phyloP scores from a whole-genome alignment of 2,888 invertebrate genomes.

The Rotaria magnacalcarata region DNA sequence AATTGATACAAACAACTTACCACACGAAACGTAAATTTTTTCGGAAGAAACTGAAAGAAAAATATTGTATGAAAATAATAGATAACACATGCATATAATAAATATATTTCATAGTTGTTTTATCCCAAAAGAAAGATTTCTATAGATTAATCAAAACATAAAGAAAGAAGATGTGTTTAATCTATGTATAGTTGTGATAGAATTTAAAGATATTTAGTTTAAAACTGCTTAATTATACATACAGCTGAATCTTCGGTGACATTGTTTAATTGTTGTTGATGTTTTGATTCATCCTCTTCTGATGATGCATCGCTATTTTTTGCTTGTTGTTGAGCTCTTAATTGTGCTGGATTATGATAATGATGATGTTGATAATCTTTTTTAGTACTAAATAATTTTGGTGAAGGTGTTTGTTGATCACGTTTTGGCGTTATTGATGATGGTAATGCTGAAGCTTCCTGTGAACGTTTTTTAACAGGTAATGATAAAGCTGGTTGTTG shows the following conservation, averaged over 20 bases:
- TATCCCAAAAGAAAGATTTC: too few species aligned
- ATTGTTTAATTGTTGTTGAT: background rate
- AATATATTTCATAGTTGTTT: background rate
- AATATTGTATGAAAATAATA: background rate
- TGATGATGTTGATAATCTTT: background rate
- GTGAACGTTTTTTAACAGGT: conserved; percentile 23
- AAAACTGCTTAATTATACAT: background rate
- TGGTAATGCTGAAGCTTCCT: background rate
- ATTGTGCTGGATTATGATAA: conserved; percentile 30
- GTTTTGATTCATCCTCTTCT: background rate
- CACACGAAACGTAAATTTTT: conserved; percentile 18
- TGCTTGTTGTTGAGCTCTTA: background rate
- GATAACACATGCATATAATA: background rate
- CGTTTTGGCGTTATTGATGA: background rate
- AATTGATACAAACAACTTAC: background rate
- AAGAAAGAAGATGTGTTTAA: background rate
- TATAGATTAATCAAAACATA: background rate
- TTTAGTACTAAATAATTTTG: background rate
- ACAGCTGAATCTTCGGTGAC: background rate
- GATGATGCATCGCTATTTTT: background rate
- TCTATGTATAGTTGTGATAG: background rate
- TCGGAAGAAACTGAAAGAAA: conserved; percentile 22
- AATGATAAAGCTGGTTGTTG: conserved; percentile 2
- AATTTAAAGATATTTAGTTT: background rate
- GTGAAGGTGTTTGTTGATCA: conserved; percentile 1